Evolutionary conservation across 2,113 vertebrate species (phyloP), one percentile per base, ranked within the genome.

Genomic region (Ceyx cyanopectus): DNA sequence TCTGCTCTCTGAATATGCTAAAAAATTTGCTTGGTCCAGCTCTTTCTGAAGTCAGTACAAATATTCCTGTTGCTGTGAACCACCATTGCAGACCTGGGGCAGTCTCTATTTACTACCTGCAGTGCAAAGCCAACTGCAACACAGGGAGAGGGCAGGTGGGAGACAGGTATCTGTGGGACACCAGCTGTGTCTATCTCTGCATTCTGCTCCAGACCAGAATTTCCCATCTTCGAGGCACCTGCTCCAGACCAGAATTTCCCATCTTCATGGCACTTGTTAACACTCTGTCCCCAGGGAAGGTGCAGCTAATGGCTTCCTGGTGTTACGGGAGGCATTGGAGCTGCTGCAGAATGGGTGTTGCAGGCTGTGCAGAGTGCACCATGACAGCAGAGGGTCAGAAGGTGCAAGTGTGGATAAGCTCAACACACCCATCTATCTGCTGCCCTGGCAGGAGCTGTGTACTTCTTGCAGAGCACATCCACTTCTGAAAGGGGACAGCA

Each of bases 291-390:
- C 57, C 37, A 34, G 61, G 41, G 57, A 67, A 40, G 40, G 6
- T 50, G 53, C 3, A 5, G 72, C 79, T 68, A 37, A 48, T 22
- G 37, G 60, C 46, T 66, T 78, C 16, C 65, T n/a, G 30, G 23
- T 24, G 74, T 32, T 70, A n/a, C 57, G 12, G 45, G 29, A 68
- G 54, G 72, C 61, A 0, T 2, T 1, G 1, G 27, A 85, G 57
- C 53, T 1, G 5, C 5, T 23, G 50, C 51, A n/a, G 56, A 23
- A 78, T 1, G 2, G 1, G 24, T 1, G 1, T 26, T 2, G 2
- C 2, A 26, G 62, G 85, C 51, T 45, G n/a, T 0, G 50, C 85
- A 57, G 30, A n/a, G 66, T 14, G 3, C 0, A 0, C 22, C 26
- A 40, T 15, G 41, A 30, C 26, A 68, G 53, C 10, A 45, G 29